These are phyloP conservation scores for Drosophila maculinotata DNA, from an alignment of 2,888 invertebrate genomes.

Conservation along the genomic window DNA sequence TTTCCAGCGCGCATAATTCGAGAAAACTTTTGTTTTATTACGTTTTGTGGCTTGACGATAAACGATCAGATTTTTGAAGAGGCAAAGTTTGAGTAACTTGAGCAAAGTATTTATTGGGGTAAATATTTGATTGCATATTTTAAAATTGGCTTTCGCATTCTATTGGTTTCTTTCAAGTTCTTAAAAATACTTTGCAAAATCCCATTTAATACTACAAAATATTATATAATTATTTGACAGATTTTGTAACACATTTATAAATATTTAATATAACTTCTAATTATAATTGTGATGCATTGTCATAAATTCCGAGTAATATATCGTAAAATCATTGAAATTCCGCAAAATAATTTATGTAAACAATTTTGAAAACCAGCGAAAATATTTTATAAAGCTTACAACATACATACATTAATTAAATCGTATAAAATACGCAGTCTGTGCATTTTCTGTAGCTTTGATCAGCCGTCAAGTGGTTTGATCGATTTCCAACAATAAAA, in stretches of 20 bases:
- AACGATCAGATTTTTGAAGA: slow-evolving; percentile 2
- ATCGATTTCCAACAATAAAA: slow-evolving; percentile 75
- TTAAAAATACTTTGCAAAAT: too few species aligned
- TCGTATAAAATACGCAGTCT: slow-evolving; percentile 67
- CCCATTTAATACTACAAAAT: too few species aligned
- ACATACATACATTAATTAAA: slow-evolving; percentile 60
- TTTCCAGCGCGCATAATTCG: slow-evolving; percentile 34
- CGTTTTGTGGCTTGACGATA: slow-evolving; percentile 1
- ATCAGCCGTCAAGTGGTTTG: slow-evolving; percentile 78
- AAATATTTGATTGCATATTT: neutral
- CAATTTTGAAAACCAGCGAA: slow-evolving; percentile 39
- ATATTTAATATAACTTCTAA: too few species aligned
- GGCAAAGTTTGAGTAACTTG: neutral
- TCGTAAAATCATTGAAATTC: slow-evolving; percentile 17
- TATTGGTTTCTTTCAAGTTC: too few species aligned
- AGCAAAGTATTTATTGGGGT: neutral
- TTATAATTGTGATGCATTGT: neutral
- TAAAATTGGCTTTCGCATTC: too few species aligned
- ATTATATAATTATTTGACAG: too few species aligned
- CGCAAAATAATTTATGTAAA: slow-evolving; percentile 30
- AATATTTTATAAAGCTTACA: slow-evolving; percentile 47
- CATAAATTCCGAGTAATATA: slow-evolving; percentile 5
- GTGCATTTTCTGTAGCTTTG: slow-evolving; percentile 66
- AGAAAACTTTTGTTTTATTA: slow-evolving; percentile 30
- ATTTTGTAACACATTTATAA: too few species aligned